phyloP scores from a whole-genome alignment of 1,140 invertebrate genomes.

The Tribolium castaneum region DNA sequence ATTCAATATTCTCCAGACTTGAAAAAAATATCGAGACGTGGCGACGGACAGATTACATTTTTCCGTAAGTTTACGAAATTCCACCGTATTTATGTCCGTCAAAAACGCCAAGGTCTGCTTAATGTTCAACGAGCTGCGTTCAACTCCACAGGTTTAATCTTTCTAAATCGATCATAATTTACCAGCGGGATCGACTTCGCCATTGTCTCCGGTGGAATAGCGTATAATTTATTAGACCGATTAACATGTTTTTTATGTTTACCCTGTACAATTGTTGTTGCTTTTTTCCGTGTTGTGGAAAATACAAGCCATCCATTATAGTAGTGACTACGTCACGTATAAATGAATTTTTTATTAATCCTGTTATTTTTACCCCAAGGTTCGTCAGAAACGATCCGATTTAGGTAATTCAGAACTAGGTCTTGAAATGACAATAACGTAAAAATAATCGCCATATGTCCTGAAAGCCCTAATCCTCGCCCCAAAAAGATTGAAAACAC shows the following conservation, averaged over 20 bases:
- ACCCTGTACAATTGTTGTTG: neutral
- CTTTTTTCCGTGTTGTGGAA: neutral
- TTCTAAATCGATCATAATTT: slow-evolving; percentile 18
- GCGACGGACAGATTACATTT: slow-evolving; percentile 5
- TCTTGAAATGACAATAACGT: neutral
- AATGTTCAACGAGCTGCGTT: neutral
- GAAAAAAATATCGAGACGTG: slow-evolving; percentile 19
- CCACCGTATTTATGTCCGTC: slow-evolving; percentile 9
- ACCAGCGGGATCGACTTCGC: neutral
- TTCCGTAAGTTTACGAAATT: slow-evolving; percentile 17
- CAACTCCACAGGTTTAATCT: neutral
- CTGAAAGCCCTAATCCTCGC: neutral
- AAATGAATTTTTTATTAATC: slow-evolving; percentile 8
- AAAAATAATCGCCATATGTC: neutral
- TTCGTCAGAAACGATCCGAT: neutral
- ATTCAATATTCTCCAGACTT: slow-evolving; percentile 1
- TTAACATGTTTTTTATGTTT: neutral
- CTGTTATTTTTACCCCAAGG: slow-evolving; percentile 23
- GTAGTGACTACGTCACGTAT: neutral
- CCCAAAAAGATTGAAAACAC: neutral
- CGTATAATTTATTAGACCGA: neutral
- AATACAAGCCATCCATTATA: slow-evolving; percentile 7
- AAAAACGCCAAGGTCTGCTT: slow-evolving; percentile 13
- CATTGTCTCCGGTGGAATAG: neutral
- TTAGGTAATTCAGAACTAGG: neutral